These are phyloP conservation scores for Apostichopus californicus DNA, from an alignment of 35 echinoderm and acorn worm species.

Conservation along the genomic window DNA sequence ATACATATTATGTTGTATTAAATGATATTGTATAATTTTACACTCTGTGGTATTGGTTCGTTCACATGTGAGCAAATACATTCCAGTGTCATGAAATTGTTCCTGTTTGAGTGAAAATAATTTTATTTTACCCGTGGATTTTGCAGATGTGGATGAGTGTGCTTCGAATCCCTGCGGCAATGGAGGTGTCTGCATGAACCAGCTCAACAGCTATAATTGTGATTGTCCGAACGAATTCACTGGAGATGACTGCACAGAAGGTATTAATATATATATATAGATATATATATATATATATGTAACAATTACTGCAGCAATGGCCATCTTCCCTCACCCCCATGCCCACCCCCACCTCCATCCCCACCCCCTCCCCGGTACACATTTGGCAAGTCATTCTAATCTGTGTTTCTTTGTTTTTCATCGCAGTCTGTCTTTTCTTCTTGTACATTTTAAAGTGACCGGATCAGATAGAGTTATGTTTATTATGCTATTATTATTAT, in stretches of 20 bases:
- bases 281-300: too few species aligned
- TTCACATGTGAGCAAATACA: neutral
- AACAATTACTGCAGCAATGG: neutral
- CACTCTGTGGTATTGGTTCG: neutral
- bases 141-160: conserved; percentile 42
- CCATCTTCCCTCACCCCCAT: neutral
- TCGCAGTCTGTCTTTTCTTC: too few species aligned
- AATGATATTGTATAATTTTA: neutral
- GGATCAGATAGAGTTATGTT: too few species aligned
- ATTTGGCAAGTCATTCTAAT: too few species aligned
- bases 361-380: neutral
- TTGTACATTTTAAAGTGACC: too few species aligned
- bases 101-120: neutral
- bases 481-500: too few species aligned
- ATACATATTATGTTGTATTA: neutral
- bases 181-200: conserved; percentile 33
- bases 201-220: neutral
- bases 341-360: neutral
- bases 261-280: neutral
- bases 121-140: neutral
- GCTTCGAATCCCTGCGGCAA: conserved; percentile 37
- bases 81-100: neutral
- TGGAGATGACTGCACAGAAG: conserved; percentile 1
- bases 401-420: too few species aligned
- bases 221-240: conserved; percentile 43